Base-by-base conservation (phyloP, 2,113 vertebrate species). In the Eolophus roseicapilla region DNA sequence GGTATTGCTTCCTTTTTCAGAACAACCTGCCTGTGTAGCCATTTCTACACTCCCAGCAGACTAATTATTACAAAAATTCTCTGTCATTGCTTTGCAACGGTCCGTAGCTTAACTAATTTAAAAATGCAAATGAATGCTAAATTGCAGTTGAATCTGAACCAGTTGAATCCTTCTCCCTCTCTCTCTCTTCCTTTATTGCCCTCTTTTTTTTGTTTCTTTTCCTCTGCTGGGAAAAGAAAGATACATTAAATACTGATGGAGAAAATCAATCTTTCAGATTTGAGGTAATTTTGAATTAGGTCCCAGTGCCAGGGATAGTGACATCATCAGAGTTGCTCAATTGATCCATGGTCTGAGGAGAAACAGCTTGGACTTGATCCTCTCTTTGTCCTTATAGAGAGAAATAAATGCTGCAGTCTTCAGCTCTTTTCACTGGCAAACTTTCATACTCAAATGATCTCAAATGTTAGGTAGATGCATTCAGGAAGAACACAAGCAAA, bases 61-160 rank as follows among this genome's bases (percentile, higher is more conserved):
- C 96, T 97, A 97, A 98, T 97, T 97, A 98, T 97, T 95, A 95
- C 97, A 97, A 96, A 97, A 98, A 94, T 96, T 96, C 97, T 96
- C 95, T 97, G 97, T 97, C 97, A 96, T 97, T 96, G 96, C 97
- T 97, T 96, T 97, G 97, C 88, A 97, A 98, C 18, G 94, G 97
- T 98, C 97, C 97, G 93, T 43, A 81, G 97, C 96, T 95, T 98
- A 97, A 97, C 96, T 98, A 97, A 98, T 98, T 98, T 98, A 95
- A 97, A 98, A 98, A 98, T 97, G 97, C 97, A 98, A 98, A 98
- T 98, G 97, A 98, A 97, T 96, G 94, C 86, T 97, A 95, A 98
- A 97, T 97, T 95, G 96, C 93, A 93, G 94, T 93, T 85, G 89
- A 96, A 70, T 96, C 95, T 81, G 76, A 91, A 93, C 74, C 44